Evolutionary conservation across 2,113 vertebrate species (phyloP).

Genomic region (Daboia siamensis): DNA sequence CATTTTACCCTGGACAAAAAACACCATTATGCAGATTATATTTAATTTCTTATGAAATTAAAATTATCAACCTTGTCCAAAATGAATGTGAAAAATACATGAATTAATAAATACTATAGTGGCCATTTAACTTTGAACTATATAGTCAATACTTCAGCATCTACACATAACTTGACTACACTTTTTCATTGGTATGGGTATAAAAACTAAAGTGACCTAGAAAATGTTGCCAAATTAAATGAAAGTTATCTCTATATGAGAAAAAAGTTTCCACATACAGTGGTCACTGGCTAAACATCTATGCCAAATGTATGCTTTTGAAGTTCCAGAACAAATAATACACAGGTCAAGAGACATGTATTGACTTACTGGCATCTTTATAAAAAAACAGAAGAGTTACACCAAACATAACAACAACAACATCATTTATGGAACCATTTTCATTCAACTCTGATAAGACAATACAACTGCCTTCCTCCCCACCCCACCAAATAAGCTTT

Average conservation of each 20-base stretch:
- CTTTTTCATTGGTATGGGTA: conserved; percentile 40
- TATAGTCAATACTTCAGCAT: conserved; percentile 31
- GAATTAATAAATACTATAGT: conserved; percentile 19
- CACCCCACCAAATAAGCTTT: conserved; percentile 68
- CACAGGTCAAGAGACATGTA: conserved; percentile 74
- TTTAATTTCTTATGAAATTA: conserved; percentile 36
- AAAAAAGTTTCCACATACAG: conserved; percentile 65
- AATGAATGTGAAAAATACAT: not conserved
- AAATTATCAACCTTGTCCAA: conserved; percentile 9
- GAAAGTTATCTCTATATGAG: conserved; percentile 32
- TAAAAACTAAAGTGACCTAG: conserved; percentile 38
- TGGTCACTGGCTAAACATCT: conserved; percentile 41
- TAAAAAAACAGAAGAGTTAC: conserved; percentile 78
- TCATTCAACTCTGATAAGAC: conserved; percentile 69
- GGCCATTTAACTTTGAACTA: conserved; percentile 45
- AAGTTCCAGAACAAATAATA: conserved; percentile 76
- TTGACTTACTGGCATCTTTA: conserved; percentile 84
- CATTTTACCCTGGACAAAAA: conserved; percentile 25
- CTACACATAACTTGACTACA: conserved; percentile 39
- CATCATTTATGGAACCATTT: conserved; percentile 67
- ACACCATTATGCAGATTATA: conserved; percentile 19
- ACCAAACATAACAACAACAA: conserved; percentile 63
- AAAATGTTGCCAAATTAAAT: conserved; percentile 57
- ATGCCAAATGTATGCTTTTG: conserved; percentile 53
- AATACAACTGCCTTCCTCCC: conserved; percentile 58